A percentile compares a stretch with the other conserved stretches of the same genome.
Evolutionary conservation across 2,797 vertebrate species (phyloP).

Genomic region (Leptatherina wallacei): DNA sequence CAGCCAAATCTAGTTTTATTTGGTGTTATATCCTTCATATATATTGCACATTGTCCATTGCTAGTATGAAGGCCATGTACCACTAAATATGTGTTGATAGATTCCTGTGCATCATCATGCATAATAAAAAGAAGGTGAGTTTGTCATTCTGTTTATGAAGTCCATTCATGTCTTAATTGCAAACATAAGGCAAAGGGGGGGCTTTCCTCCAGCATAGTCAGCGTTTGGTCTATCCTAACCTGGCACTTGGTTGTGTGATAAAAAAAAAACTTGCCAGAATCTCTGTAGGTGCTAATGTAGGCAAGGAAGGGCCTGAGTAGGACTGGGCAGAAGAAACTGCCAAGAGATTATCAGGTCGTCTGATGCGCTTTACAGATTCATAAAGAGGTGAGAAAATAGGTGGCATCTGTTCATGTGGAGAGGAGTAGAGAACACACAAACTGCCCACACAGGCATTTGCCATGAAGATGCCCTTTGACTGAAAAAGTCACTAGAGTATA

Average conservation of each 20-base stretch:
- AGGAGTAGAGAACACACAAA: slow-evolving; percentile 28
- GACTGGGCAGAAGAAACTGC: slow-evolving; percentile 56
- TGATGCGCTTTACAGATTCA: slow-evolving; percentile 54
- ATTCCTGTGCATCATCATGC: slow-evolving; percentile 57
- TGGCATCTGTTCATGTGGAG: slow-evolving; percentile 51
- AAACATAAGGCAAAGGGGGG: slow-evolving; percentile 21
- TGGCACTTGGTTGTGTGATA: slow-evolving; percentile 40
- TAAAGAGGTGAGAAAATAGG: slow-evolving; percentile 63
- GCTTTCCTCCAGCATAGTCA: slow-evolving; percentile 22
- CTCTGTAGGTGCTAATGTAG: slow-evolving; percentile 51
- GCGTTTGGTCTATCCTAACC: slow-evolving; percentile 38
- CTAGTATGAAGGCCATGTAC: slow-evolving; percentile 26
- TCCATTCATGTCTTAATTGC: slow-evolving; percentile 29
- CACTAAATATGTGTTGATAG: slow-evolving; percentile 61
- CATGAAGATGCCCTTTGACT: slow-evolving; percentile 1
- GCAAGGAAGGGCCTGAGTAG: slow-evolving; percentile 57
- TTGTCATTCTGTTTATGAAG: slow-evolving; percentile 37
- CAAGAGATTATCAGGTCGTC: slow-evolving; percentile 74
- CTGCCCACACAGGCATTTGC: slow-evolving; percentile 10
- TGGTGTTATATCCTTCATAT: slow-evolving; percentile 33
- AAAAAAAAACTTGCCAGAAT: slow-evolving; percentile 59
- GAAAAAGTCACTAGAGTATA: slow-evolving; percentile 11
- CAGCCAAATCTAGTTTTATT: slow-evolving; percentile 33
- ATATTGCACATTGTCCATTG: slow-evolving; percentile 39
- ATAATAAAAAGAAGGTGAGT: slow-evolving; percentile 35